Conservation (phyloP, 2,113 vertebrate genomes). For the Hirundichthys speculiger region DNA sequence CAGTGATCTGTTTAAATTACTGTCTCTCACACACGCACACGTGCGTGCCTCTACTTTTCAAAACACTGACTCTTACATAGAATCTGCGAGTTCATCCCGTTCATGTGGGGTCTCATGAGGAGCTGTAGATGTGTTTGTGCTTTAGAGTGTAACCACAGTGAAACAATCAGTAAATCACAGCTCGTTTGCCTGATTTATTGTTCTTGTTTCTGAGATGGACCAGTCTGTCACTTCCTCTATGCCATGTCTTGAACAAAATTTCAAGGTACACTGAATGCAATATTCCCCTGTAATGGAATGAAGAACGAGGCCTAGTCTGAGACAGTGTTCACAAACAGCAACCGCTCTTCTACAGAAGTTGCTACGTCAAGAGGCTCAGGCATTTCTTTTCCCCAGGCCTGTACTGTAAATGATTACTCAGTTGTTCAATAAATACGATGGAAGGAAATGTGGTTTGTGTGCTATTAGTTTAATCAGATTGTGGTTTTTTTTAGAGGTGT, state of each 20-base stretch:
- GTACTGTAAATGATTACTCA: not conserved
- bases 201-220: not conserved
- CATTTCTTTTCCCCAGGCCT: not conserved
- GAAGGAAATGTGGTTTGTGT: not conserved
- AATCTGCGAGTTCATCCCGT: not conserved
- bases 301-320: not conserved
- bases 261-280: not conserved
- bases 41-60: too few relatives aligned
- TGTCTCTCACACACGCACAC: not conserved
- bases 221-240: not conserved
- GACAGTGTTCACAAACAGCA: not conserved
- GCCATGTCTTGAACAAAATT: not conserved
- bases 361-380: not conserved
- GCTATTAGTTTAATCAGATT: not conserved
- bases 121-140: not conserved
- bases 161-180: constrained; percentile 7
- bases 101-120: not conserved
- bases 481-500: not conserved
- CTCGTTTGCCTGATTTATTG: not conserved
- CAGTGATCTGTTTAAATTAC: not conserved
- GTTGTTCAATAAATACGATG: not conserved
- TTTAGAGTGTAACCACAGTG: not conserved
- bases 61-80: not conserved
- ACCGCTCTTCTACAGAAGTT: not conserved
- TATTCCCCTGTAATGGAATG: too few relatives aligned